Evolutionary conservation across 37 sponge, comb jelly and placozoan species (phyloP), one percentile per base, ranked within the genome.

Genomic region (Cliona cf. orientalis): DNA sequence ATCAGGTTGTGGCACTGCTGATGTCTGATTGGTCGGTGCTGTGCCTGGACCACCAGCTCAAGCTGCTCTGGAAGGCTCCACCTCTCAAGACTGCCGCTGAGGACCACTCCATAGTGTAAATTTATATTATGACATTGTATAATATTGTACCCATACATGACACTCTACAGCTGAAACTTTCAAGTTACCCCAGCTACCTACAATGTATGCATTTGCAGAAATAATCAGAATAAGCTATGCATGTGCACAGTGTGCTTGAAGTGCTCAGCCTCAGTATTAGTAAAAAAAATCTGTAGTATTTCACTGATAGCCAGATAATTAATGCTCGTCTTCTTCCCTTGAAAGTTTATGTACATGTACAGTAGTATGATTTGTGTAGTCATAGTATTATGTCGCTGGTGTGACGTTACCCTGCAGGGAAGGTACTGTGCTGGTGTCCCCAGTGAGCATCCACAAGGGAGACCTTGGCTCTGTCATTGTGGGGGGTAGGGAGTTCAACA

Each of bases 11-110:
- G 21, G 84, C 60, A 0, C 84, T 91, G 46, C 80, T 91, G 26
- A 62, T 66, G 23, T 83, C 87, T 41, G 92, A 91, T 65, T 91
- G 87, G 88, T 83, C 80, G 9, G 87, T 91, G 19, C 55, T 79
- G 63, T 83, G 87, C 46, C 55, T 87, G 33, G 58, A 76, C 56
- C 84, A 86, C 32, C n/a, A 71, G 29, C 71, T 91, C 46, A 86
- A 87, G 44, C 67, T 82, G 25, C 78, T 75, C 29, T 86, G 88
- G 84, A 78, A 71, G 44, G 42, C 61, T n/a, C n/a, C n/a, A n/a
- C n/a, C n/a, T n/a, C n/a, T 41, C 32, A 55, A 22, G n/a, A n/a
- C n/a, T n/a, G n/a, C 46, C 72, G 2, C 38, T 74, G 35, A 25
- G 25, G 5, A 57, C n/a, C n/a, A n/a, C n/a, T n/a, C 58, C 9